Evolutionary conservation across 1,140 invertebrate genomes (phyloP).

Genomic region (Potamilus streckersoni): DNA sequence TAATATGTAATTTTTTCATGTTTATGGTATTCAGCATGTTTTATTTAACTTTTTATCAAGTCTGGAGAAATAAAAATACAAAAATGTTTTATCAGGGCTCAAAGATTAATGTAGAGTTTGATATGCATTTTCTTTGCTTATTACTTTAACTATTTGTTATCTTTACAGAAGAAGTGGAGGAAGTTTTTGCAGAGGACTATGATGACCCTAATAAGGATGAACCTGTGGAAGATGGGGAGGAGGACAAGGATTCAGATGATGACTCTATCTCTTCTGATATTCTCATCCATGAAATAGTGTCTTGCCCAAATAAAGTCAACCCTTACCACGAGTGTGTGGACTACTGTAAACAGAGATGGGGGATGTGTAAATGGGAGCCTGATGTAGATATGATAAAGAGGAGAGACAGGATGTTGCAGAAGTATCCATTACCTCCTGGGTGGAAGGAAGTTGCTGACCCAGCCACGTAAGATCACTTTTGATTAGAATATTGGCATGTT

Average conservation of each 20-base stretch:
- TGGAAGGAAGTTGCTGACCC: constrained; percentile 96
- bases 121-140: no score
- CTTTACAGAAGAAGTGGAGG: constrained; percentile 70
- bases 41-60: no score
- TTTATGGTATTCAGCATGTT: no score
- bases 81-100: no score
- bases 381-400: constrained; percentile 49
- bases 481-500: no score
- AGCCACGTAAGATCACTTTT: constrained; percentile 75
- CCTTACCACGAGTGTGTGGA: constrained; percentile 92
- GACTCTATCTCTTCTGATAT: background rate
- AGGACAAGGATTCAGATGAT: constrained; percentile 19
- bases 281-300: constrained; percentile 33
- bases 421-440: constrained; percentile 90
- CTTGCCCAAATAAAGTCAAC: constrained; percentile 96
- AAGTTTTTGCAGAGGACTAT: constrained; percentile 68
- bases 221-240: constrained; percentile 19
- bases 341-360: constrained; percentile 92
- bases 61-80: no score
- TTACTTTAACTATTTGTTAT: no score
- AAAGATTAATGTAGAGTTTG: no score
- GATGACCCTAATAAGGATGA: constrained; percentile 56
- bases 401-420: constrained; percentile 76
- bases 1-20: no score
- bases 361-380: constrained; percentile 74